Evolutionary conservation across 2,797 vertebrate genomes (phyloP), one percentile per base, ranked within the genome.

Genomic region (Parotocinclus haroldoi): DNA sequence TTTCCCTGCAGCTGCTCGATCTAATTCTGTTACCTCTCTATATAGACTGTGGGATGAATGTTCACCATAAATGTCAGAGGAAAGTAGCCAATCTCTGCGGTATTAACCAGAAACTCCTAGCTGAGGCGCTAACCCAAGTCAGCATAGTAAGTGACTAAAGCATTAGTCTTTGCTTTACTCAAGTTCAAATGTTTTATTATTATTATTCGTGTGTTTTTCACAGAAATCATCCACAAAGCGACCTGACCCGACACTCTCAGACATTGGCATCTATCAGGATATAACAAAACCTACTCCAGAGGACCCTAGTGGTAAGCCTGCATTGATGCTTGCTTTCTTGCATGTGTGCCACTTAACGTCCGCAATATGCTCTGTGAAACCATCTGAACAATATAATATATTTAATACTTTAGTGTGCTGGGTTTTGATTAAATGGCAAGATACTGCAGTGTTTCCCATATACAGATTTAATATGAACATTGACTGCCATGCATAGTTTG

Each of bases 1-100:
- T 17, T 1, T 12, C 8, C 3, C 4, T 17, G 14, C 17, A 6
- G 37, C 3, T 42, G 9, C 40, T 42, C 3, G 2, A 42, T 42
- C 40, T 42, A 42, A 61, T 17, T 27, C 27, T 27, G 55, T 53
- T n/a, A 51, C 37, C 10, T 63, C 45, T 72, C 38, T 54, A 39
- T 69, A 27, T 72, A 99, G 96, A 98, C 1, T 99, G 96, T 71
- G 82, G 65, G 69, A 98, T 98, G 96, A 98, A 98, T 0, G 91
- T 94, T 16, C 96, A 98, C 57, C 93, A 91, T 71, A 89, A 95
- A 81, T 99, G 96, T 82, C 91, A 93, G 84, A 85, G 51, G 7
- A 99, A 99, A 86, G 96, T 99, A 76, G 96, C 93, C 76, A 99
- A 98, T 83, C 85, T 99, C 51, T 99, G 96, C 57, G 96, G 96